Percentiles rank a stretch among this genome's conserved stretches.
Conservation (phyloP, 2,888 invertebrate genomes). For the Tenodera sinensis region DNA sequence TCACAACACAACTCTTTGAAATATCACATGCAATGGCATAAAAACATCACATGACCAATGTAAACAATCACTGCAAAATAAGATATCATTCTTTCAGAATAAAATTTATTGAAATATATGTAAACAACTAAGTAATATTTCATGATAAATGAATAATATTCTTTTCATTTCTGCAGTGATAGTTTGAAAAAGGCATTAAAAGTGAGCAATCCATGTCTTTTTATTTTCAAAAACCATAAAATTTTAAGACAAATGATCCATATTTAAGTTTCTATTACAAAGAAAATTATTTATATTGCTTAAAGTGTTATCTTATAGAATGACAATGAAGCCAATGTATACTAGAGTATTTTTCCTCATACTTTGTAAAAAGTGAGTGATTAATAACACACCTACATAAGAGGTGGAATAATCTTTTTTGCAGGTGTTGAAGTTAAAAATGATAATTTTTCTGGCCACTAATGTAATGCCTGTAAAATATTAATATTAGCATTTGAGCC, state of each 20-base stretch:
- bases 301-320: too few species aligned
- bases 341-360: too few species aligned
- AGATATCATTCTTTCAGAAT: background rate
- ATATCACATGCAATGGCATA: background rate
- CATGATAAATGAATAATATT: background rate
- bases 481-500: too few species aligned
- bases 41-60: background rate
- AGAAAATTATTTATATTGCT: too few species aligned
- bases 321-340: too few species aligned
- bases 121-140: background rate
- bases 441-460: too few species aligned
- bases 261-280: too few species aligned
- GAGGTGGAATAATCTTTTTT: too few species aligned
- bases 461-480: too few species aligned
- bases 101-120: background rate
- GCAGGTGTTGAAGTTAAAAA: too few species aligned
- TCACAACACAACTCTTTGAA: background rate
- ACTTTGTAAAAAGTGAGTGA: background rate
- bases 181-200: background rate
- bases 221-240: background rate
- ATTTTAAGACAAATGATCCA: background rate
- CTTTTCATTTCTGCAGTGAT: background rate
- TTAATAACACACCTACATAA: background rate
- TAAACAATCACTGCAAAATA: background rate
- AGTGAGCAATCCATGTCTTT: background rate